Evolutionary conservation across 2,888 invertebrate species (phyloP), one percentile per base, ranked within the genome.

Genomic region (Drosophila helvetica): DNA sequence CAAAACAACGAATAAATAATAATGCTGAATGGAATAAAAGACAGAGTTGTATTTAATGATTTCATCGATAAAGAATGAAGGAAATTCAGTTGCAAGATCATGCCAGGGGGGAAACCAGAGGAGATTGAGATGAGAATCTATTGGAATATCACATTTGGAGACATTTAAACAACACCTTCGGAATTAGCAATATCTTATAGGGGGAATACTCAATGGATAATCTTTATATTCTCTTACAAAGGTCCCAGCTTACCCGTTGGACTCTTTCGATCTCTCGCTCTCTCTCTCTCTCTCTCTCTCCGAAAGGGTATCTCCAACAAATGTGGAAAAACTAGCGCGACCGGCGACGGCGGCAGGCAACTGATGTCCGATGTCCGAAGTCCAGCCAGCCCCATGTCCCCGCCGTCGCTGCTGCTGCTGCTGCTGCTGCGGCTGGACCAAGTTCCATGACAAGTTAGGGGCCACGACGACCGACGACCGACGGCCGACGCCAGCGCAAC

Each of bases 291-390:
- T 38, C 38, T 12, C 33, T n/a, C 15, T 38, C 15, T 38, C 12
- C 3, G 45, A 10, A 30, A 68, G 48, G n/a, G 43, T 19, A 22
- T 50, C 12, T 30, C 7, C 50, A 19, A 78, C 68, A 77, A 80
- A 85, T 82, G 82, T 82, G 80, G 80, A 80, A 82, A 81, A 82
- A 85, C 83, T 77, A 78, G 78, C 71, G 64, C 65, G 66, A 30
- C 25, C 15, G 30, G 48, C n/a, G 52, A 17, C 22, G 19, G 52
- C 22, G 27, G 50, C 42, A 18, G 12, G 17, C 25, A 25, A 30
- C 27, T 45, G 22, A 43, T 6, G 54, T 30, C 53, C 47, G 15
- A 38, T 8, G 27, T 27, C 8, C 7, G 22, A 22, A 38, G 62
- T 62, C 62, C 62, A 62, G 62, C 22, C 45, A 64, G 48, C 15